Percentiles rank a stretch among this genome's conserved stretches.
Evolutionary conservation across 1,140 invertebrate species (phyloP).

Genomic region (Scylla paramamosain): DNA sequence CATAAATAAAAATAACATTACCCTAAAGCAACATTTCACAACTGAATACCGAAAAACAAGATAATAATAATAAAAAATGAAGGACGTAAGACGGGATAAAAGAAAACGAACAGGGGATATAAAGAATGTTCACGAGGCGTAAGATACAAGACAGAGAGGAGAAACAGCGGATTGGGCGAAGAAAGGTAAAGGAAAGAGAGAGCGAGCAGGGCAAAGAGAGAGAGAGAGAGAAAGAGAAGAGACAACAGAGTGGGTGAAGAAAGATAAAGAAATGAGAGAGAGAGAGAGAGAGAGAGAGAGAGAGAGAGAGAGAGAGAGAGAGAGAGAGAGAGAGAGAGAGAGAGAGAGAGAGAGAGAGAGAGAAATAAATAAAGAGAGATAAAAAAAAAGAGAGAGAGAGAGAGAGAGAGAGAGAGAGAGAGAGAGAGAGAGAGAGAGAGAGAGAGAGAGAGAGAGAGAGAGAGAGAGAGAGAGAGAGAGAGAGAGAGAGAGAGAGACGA

Average conservation of each 20-base stretch:
- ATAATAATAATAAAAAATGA: too few relatives aligned
- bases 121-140: too few relatives aligned
- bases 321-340: constrained; percentile 63
- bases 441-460: constrained; percentile 62
- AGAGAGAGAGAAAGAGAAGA: constrained; percentile 64
- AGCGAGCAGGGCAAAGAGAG: constrained; percentile 54
- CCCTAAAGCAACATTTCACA: too few relatives aligned
- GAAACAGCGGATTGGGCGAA: too few relatives aligned
- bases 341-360: constrained; percentile 65
- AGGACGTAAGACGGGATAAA: too few relatives aligned
- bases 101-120: too few relatives aligned
- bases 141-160: too few relatives aligned
- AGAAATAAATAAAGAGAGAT: too few relatives aligned
- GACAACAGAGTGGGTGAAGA: too few relatives aligned
- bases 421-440: constrained; percentile 49
- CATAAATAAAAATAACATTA: too few relatives aligned
- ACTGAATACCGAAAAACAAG: too few relatives aligned
- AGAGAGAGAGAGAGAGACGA: constrained; percentile 58
- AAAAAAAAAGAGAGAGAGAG: constrained; percentile 64
- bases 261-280: too few relatives aligned
- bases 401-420: constrained; percentile 55
- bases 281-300: constrained; percentile 61
- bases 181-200: background rate
- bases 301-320: constrained; percentile 34
- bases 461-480: constrained; percentile 66